Evolutionary conservation across 2,113 vertebrate genomes (phyloP).

Genomic region (Zingel zingel): DNA sequence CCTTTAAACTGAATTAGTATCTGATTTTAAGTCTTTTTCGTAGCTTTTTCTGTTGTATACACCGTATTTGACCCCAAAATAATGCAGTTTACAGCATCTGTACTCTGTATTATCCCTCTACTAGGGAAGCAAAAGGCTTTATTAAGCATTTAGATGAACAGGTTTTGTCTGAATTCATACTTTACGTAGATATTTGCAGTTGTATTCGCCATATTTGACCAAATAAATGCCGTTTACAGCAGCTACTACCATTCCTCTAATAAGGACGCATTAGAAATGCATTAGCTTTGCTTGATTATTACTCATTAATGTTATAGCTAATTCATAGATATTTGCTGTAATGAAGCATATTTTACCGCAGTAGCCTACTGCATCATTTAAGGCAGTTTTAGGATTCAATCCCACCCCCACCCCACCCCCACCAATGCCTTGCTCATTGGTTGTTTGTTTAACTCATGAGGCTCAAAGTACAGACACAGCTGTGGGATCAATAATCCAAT

Average conservation of each 20-base stretch:
- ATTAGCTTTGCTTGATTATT: neutral
- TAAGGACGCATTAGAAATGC: neutral
- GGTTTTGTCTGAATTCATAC: too few species aligned
- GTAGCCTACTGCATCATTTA: too few species aligned
- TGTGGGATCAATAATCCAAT: slow-evolving; percentile 46
- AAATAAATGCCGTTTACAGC: too few species aligned
- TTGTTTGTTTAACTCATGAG: neutral
- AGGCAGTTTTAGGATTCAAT: too few species aligned
- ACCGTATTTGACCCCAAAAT: neutral
- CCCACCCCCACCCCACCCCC: too few species aligned
- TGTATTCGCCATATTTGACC: neutral
- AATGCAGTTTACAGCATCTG: neutral
- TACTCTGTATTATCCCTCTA: neutral
- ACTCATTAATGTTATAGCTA: neutral
- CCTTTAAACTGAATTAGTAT: too few species aligned
- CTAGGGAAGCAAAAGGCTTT: too few species aligned
- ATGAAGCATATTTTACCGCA: neutral
- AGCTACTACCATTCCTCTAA: too few species aligned
- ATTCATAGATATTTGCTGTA: neutral
- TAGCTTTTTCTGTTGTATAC: neutral
- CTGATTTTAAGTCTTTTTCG: neutral
- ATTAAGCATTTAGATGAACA: too few species aligned
- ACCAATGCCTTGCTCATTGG: neutral
- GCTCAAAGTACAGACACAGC: neutral
- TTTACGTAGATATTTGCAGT: neutral